Evolutionary conservation across 92 coral and sea anemone genomes (phyloP), one percentile per base, ranked within the genome.

Genomic region (Umimayanthus kanabou): DNA sequence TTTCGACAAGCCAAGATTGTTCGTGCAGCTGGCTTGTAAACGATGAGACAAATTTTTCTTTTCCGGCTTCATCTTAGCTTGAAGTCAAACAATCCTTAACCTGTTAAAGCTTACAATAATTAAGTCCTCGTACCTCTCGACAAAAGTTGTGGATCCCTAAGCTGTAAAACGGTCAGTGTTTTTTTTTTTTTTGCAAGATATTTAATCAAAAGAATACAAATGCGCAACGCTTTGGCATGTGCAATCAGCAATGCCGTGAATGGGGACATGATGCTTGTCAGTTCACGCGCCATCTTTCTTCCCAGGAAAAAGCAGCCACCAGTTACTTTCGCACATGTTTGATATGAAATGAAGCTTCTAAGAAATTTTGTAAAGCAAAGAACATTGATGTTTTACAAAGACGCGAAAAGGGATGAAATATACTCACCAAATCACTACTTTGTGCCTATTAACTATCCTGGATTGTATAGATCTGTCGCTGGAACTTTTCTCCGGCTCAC

Each of bases 261-360:
- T 43, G 49, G 6, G 49, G 49, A 43, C 9, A 43, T 9, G 6
- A 43, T 33, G 49, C 39, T 74, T 74, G 49, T 74, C n/a, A 39
- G 53, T 16, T 22, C 79, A 22, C 50, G 79, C 79, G 79, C 79
- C 79, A 75, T 50, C 79, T 39, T 39, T 22, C 23, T 37, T 75
- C 79, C 25, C 79, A 43, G 79, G 49, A 40, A 39, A 39, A 74
- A 75, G 13, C 53, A 75, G 26, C 79, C 79, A 75, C 79, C 79
- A 75, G 79, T 43, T 75, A 75, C 53, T 37, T 20, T 16, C 45
- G 28, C 79, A 75, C 50, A 39, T 39, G 53, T 75, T 75, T 39
- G n/a, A 1, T 39, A 43, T 4, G 20, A 75, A 73, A 30, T 29
- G 5, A 29, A 20, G 18, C 42, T 37, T 75, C 23, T 25, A 75